These are phyloP conservation scores for Brenthis daphne DNA, from an alignment of 2,888 invertebrate genomes.

Conservation along the genomic window DNA sequence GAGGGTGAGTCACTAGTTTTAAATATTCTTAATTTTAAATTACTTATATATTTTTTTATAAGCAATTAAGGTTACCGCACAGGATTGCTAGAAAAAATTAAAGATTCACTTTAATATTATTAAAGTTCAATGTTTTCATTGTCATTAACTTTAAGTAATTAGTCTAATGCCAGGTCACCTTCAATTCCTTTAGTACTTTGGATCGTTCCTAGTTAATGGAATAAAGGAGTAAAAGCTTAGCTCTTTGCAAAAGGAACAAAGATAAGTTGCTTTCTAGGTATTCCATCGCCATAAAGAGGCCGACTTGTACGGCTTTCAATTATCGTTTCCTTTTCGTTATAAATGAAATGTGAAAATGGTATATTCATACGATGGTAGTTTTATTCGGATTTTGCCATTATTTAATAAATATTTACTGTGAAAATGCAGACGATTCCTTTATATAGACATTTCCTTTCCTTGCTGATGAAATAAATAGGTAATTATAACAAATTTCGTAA, in stretches of 20 bases:
- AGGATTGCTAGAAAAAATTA: no score
- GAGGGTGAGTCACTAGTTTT: no score
- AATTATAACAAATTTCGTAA: no score
- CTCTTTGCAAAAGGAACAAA: constrained; percentile 36
- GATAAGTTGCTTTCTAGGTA: constrained; percentile 42
- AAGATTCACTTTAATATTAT: neutral
- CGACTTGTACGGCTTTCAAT: constrained; percentile 37
- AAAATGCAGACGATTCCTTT: no score
- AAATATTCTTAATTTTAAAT: no score
- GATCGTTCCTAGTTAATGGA: constrained; percentile 50
- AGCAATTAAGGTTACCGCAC: no score
- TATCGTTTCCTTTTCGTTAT: constrained; percentile 6
- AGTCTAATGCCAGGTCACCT: constrained; percentile 35
- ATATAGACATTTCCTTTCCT: no score
- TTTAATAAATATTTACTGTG: no score
- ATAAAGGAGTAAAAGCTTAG: constrained; percentile 73
- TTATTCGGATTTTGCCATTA: no score
- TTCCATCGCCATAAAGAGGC: constrained; percentile 26
- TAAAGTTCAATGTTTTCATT: constrained; percentile 1
- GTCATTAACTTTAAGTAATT: constrained; percentile 32
- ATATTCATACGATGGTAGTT: neutral
- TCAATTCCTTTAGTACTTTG: constrained; percentile 45
- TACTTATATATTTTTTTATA: no score
- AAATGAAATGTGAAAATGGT: neutral
- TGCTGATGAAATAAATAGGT: no score